A percentile compares a stretch with the other conserved stretches of the same genome.
phyloP scores from a whole-genome alignment of 2,797 vertebrate genomes.

The Delichon dasypus region DNA sequence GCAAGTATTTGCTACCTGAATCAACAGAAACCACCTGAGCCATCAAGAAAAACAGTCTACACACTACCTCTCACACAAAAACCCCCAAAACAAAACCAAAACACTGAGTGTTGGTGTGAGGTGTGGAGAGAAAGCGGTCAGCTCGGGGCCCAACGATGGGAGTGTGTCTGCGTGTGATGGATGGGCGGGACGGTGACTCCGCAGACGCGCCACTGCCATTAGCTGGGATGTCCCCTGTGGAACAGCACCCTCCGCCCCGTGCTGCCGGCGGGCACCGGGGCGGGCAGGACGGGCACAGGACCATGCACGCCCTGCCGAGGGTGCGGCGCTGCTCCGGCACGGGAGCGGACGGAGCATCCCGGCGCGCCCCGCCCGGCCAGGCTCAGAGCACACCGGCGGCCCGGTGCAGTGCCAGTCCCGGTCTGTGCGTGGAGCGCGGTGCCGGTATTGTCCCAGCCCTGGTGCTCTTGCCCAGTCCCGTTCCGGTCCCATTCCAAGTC shows the following conservation, averaged over 20 bases:
- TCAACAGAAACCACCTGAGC: neutral
- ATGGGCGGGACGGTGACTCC: accelerated
- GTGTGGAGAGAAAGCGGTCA: accelerated
- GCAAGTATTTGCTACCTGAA: neutral
- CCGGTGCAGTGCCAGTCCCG: neutral
- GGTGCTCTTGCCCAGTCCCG: too few relatives aligned
- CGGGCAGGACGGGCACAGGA: neutral
- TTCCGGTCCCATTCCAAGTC: neutral
- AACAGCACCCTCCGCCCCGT: neutral
- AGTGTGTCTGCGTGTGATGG: accelerated
- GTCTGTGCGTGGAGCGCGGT: too few relatives aligned
- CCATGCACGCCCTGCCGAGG: accelerated
- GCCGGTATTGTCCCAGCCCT: too few relatives aligned
- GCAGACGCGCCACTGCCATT: accelerated
- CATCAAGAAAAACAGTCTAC: accelerated
- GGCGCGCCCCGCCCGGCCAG: neutral
- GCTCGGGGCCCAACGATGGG: accelerated
- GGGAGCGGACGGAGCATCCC: neutral
- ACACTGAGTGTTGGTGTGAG: accelerated
- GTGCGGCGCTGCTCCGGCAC: accelerated
- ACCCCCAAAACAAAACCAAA: neutral
- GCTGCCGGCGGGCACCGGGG: neutral
- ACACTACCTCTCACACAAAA: accelerated
- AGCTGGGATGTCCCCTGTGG: accelerated
- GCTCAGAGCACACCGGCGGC: neutral